Evolutionary conservation across 2,888 invertebrate genomes (phyloP), one percentile per base, ranked within the genome.

Genomic region (Alviniconcha strummeri): DNA sequence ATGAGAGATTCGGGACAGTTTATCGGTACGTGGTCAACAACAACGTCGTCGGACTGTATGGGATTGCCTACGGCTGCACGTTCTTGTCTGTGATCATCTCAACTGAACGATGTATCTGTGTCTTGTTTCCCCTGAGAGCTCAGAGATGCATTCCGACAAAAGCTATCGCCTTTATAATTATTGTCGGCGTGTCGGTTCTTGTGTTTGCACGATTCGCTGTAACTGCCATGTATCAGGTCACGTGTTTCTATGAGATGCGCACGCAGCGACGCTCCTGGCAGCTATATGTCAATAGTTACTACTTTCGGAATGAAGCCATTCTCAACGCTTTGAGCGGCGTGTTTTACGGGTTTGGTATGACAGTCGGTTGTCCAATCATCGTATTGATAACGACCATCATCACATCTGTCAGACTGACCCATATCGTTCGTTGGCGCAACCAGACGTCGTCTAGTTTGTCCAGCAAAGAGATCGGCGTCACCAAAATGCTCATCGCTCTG

Each of bases 1-100:
- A n/a, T 36, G 36, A 36, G 36, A 0, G 36, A 36, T 36, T 36
- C 3, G 36, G 36, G 36, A 36, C 36, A 36, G 60, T 75, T 7
- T 64, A 60, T 15, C 36, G 75, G 7, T 60, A 36, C 64, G 15
- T 81, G 60, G 54, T 75, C 52, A 57, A 81, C 60, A 57, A 74
- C 54, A 75, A 81, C 60, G 36, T 81, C 54, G 64, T 64, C 7
- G 81, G 81, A n/a, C n/a, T 81, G 5, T 81, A 74, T 55, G 81
- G 81, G 55, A 60, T 81, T 57, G 54, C 57, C 5, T 81, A 81
- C 64, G 75, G 56, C 19, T 36, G 60, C 36, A 81, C 56, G 52
- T 64, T 81, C 0, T 36, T 81, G 8, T 64, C 81, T 5, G 57
- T 60, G 36, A 52, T 60, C 60, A 81, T 81, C 75, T 75, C 81